These are phyloP conservation scores for Botia kubotai DNA, from an alignment of 2,797 vertebrate species.

Conservation along the genomic window DNA sequence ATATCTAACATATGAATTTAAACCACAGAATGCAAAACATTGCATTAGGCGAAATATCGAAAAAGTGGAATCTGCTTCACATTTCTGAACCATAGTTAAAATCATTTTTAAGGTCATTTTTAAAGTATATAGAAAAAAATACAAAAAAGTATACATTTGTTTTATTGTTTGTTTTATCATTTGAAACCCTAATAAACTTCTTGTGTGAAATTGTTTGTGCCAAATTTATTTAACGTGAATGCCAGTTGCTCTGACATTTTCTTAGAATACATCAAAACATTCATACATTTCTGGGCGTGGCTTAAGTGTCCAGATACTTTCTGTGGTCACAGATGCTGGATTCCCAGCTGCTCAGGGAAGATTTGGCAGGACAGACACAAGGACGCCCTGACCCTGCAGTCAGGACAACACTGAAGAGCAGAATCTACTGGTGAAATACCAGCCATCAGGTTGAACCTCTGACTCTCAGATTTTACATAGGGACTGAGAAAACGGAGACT, in stretches of 20 bases:
- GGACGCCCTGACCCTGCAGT: constrained; percentile 12
- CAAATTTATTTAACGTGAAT: neutral
- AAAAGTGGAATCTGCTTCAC: too few species aligned
- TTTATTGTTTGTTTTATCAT: too few species aligned
- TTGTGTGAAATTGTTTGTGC: neutral
- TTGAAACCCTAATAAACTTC: too few species aligned
- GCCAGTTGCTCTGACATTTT: neutral
- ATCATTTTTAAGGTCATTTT: neutral
- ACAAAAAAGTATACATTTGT: too few species aligned
- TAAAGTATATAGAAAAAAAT: neutral
- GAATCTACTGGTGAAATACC: constrained; percentile 41
- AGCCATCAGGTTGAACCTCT: constrained; percentile 10
- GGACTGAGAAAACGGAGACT: constrained; percentile 32
- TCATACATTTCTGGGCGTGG: too few species aligned
- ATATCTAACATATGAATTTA: too few species aligned
- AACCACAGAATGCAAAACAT: too few species aligned
- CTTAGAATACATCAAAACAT: too few species aligned
- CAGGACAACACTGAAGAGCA: constrained; percentile 33
- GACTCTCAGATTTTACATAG: constrained; percentile 35
- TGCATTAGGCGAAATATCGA: too few species aligned
- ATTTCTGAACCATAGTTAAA: too few species aligned
- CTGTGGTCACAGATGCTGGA: neutral
- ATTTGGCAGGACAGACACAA: neutral
- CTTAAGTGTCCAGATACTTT: too few species aligned
- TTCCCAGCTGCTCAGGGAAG: constrained; percentile 8